Percentiles rank a stretch among this genome's conserved stretches.
Evolutionary conservation across 2,888 invertebrate species (phyloP).

Genomic region (Micoletzkya japonica): DNA sequence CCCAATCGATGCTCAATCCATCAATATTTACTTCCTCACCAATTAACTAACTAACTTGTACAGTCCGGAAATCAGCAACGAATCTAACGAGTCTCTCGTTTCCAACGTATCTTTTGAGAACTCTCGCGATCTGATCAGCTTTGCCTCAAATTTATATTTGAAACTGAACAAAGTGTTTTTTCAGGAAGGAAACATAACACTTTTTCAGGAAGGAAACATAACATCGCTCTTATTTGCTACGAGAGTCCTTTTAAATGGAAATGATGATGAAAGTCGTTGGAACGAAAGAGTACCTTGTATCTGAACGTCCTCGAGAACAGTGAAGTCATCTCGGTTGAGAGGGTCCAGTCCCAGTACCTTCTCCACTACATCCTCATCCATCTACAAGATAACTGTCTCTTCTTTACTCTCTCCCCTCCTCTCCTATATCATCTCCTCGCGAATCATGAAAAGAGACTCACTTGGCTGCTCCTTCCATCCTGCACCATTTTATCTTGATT

Average conservation of each 20-base stretch:
- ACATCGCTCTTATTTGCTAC: background rate
- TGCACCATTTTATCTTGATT: background rate
- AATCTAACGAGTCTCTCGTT: constrained; percentile 53
- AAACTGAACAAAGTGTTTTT: too few species aligned
- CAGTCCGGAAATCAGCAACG: constrained; percentile 53
- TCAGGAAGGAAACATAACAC: background rate
- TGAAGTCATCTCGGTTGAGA: constrained; percentile 16
- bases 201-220: background rate
- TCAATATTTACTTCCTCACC: background rate
- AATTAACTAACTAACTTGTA: constrained; percentile 43
- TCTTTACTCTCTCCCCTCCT: background rate
- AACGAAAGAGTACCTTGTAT: constrained; percentile 46
- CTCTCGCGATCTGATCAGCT: constrained; percentile 57
- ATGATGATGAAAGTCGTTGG: background rate
- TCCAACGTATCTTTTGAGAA: constrained; percentile 52
- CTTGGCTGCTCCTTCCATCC: background rate
- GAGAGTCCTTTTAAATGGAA: background rate
- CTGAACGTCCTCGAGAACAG: constrained; percentile 52
- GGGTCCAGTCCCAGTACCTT: constrained; percentile 2
- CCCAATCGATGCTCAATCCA: constrained; percentile 30
- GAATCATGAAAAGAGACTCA: background rate
- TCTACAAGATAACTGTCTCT: background rate
- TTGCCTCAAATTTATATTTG: constrained; percentile 33
- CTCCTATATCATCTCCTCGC: background rate
- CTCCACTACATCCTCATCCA: constrained; percentile 8